Percentiles rank a stretch among this genome's conserved stretches.
phyloP scores from a whole-genome alignment of 2,888 invertebrate species.

The Cantharis nigra region DNA sequence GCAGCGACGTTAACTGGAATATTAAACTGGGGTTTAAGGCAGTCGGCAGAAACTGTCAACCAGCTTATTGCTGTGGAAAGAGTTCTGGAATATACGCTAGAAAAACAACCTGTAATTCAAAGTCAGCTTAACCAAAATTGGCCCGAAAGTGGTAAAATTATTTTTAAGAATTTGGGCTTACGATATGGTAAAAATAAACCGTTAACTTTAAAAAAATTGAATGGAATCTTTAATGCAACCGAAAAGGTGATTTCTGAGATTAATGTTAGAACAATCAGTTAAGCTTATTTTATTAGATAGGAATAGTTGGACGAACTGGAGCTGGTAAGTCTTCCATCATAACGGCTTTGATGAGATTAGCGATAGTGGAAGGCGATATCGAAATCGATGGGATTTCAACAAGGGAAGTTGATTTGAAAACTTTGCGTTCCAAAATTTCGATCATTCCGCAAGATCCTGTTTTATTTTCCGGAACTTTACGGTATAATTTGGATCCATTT shows the following conservation, averaged over 20 bases:
- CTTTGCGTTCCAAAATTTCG: slow-evolving; percentile 67
- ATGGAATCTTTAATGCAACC: slow-evolving; percentile 67
- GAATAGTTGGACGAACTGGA: slow-evolving; percentile 82
- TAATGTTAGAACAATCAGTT: background rate
- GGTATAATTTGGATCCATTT: slow-evolving; percentile 65
- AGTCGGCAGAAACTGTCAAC: slow-evolving; percentile 79
- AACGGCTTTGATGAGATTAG: slow-evolving; percentile 58
- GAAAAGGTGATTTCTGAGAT: slow-evolving; percentile 66
- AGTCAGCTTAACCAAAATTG: slow-evolving; percentile 65
- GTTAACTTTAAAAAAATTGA: slow-evolving; percentile 73
- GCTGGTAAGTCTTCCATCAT: slow-evolving; percentile 83
- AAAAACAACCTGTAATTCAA: slow-evolving; percentile 59
- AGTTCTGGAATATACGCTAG: slow-evolving; percentile 77
- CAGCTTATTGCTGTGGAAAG: slow-evolving; percentile 83
- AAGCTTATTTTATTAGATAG: slow-evolving; percentile 60
- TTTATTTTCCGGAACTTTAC: slow-evolving; percentile 71
- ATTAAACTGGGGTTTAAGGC: slow-evolving; percentile 79
- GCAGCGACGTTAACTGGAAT: slow-evolving; percentile 64
- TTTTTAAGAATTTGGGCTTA: slow-evolving; percentile 66
- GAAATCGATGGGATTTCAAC: slow-evolving; percentile 70
- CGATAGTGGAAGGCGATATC: slow-evolving; percentile 68
- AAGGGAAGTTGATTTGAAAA: slow-evolving; percentile 61
- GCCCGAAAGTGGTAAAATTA: slow-evolving; percentile 70
- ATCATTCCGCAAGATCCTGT: slow-evolving; percentile 80
- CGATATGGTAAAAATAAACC: slow-evolving; percentile 67